phyloP scores from a whole-genome alignment of 1,140 invertebrate genomes.

The Aphaenogaster ashmeadi region DNA sequence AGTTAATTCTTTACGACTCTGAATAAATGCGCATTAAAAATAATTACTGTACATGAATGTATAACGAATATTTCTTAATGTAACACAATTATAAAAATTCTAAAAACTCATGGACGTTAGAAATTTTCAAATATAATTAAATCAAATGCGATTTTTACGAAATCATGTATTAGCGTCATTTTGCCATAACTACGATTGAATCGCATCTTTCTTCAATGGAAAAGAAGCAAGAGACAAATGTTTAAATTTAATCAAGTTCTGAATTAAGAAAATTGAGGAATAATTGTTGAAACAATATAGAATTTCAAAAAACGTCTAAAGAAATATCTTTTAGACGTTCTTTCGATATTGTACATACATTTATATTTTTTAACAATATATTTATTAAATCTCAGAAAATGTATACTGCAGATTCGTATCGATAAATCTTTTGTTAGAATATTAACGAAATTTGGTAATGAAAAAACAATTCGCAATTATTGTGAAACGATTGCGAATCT shows the following conservation, averaged over 20 bases:
- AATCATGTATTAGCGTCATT: neutral
- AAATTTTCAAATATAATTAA: neutral
- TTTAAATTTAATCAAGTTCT: neutral
- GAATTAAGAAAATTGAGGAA: neutral
- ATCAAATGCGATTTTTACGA: neutral
- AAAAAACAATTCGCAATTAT: neutral
- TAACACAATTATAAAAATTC: neutral
- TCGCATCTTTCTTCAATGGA: no score
- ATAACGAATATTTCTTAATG: no score
- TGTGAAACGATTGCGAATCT: neutral
- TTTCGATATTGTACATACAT: neutral
- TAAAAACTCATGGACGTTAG: neutral
- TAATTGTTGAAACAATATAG: neutral
- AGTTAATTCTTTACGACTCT: no score
- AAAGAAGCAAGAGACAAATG: neutral
- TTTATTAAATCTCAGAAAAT: neutral
- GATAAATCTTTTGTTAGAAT: neutral
- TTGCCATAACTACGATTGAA: no score
- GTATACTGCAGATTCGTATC: neutral
- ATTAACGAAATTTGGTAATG: neutral
- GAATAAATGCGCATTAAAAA: no score
- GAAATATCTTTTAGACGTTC: neutral
- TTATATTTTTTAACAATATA: neutral
- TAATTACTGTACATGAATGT: no score
- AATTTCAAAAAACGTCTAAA: neutral